These are phyloP conservation scores for Symphodus melops DNA, from an alignment of 2,113 vertebrate species.

Conservation along the genomic window DNA sequence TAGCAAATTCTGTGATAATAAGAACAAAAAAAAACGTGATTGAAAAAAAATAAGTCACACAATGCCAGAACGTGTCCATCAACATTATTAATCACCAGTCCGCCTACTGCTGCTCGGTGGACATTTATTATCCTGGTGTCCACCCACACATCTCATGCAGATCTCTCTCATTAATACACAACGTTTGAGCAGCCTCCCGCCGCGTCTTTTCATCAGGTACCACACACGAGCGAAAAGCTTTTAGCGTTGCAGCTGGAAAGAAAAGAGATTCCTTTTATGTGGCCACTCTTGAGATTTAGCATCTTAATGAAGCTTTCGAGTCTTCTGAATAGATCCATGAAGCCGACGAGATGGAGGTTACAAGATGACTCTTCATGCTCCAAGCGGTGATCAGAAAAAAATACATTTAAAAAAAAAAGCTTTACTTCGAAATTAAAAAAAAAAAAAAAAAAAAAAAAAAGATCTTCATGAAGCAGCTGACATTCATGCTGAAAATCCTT, in stretches of 20 bases:
- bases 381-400: too few relatives aligned
- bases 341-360: too few relatives aligned
- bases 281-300: constrained; percentile 7
- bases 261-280: constrained; percentile 4
- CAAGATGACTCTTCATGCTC: too few relatives aligned
- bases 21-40: constrained; percentile 23
- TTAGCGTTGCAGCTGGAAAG: constrained; percentile 13
- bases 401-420: too few relatives aligned
- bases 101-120: constrained; percentile 55
- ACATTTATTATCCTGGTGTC: constrained; percentile 66
- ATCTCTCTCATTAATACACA: constrained; percentile 64
- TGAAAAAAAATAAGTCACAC: constrained; percentile 21
- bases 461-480: too few relatives aligned
- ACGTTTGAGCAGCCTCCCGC: constrained; percentile 44
- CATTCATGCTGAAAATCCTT: too few relatives aligned
- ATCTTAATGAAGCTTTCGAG: constrained; percentile 25
- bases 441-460: too few relatives aligned
- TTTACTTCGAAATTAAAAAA: too few relatives aligned
- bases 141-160: constrained; percentile 57
- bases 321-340: neutral
- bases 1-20: constrained; percentile 10
- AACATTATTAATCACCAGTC: constrained; percentile 68
- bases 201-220: constrained; percentile 42
- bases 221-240: constrained; percentile 15
- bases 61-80: constrained; percentile 57